Percentiles rank a stretch among this genome's conserved stretches.
Conservation (phyloP, 2,113 vertebrate species). For the Mus musculus region GRCm39 chr17:5476001-5476500, state of each 20-base stretch:
- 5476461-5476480: not conserved
- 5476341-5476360: not conserved
- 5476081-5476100: slow-evolving; percentile 2
- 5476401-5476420: not conserved
- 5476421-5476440: not conserved
- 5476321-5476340: not conserved
- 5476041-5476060: not conserved
- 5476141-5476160: slow-evolving; percentile 13
- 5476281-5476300: slow-evolving; percentile 8
- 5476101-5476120: slow-evolving; percentile 40
- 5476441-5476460: not conserved
- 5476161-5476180: slow-evolving; percentile 15
- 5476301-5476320: not conserved
- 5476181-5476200: not conserved
- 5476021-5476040: not conserved
- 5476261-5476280: not conserved
- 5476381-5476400: not conserved
- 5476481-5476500: not conserved
- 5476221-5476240: too few relatives aligned
- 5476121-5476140: not conserved
- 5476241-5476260: too few relatives aligned
- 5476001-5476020: not conserved
- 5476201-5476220: not conserved
- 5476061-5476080: not conserved
- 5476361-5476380: not conserved